Evolutionary conservation across 2,888 invertebrate genomes (phyloP).

Genomic region (Drosophila pseudotakahashii): DNA sequence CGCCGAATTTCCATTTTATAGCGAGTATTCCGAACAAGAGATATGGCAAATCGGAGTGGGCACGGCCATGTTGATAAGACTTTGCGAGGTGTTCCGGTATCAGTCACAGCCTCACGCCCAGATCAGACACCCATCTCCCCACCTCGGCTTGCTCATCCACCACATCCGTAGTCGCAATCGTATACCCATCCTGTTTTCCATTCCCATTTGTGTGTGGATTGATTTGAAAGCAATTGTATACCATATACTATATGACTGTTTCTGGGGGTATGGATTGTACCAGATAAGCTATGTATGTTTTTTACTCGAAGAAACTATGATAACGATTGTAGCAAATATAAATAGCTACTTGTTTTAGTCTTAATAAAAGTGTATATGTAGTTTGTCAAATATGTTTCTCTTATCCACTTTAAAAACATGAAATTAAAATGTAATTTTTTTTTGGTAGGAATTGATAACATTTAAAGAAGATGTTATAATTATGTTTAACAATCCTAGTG

Average conservation of each 20-base stretch:
- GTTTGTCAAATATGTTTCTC: too few species aligned
- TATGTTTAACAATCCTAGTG: too few species aligned
- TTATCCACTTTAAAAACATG: too few species aligned
- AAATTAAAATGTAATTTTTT: too few species aligned
- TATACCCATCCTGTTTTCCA: neutral
- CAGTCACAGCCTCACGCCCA: conserved; percentile 1
- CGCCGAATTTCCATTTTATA: neutral
- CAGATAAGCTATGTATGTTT: neutral
- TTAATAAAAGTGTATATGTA: neutral
- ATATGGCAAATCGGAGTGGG: conserved; percentile 24
- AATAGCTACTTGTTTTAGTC: neutral
- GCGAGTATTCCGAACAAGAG: neutral
- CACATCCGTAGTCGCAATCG: conserved; percentile 1
- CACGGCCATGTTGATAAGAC: conserved; percentile 21
- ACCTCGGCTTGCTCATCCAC: neutral
- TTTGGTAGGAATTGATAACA: too few species aligned
- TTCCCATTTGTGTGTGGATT: neutral
- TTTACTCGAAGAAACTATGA: neutral
- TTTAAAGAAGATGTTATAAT: too few species aligned
- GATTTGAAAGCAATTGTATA: neutral
- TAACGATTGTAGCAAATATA: neutral
- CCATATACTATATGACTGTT: neutral
- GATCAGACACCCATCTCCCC: neutral
- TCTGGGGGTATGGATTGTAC: neutral
- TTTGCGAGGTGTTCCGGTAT: neutral